Conservation (phyloP, 2,797 vertebrate genomes). For the Aphelocoma californica region DNA sequence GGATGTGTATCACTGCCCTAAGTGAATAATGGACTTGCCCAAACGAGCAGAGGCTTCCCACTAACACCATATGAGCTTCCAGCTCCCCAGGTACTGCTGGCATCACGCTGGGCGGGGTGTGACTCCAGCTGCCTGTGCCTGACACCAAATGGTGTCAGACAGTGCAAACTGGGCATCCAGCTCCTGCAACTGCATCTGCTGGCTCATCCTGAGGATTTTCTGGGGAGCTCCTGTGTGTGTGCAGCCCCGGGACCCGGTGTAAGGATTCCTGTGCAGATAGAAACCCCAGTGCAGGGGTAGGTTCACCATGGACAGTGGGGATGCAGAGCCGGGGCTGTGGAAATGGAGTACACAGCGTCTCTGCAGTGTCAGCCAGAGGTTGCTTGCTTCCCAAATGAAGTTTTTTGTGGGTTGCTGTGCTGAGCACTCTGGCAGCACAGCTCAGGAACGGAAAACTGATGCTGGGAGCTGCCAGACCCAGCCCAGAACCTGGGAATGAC, state of each 20-base stretch:
- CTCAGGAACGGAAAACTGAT: not conserved
- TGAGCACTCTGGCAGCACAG: not conserved
- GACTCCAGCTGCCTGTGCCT: not conserved
- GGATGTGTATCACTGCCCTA: not conserved
- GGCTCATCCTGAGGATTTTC: not conserved
- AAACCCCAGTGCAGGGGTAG: not conserved
- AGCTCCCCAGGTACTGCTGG: not conserved
- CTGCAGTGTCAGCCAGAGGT: not conserved
- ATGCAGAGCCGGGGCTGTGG: not conserved
- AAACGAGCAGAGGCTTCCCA: not conserved
- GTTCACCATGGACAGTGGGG: not conserved
- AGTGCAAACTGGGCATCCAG: not conserved
- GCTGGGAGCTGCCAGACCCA: not conserved
- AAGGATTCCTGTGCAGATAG: not conserved
- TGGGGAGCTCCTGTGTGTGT: not conserved
- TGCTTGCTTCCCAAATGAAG: not conserved
- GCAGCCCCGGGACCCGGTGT: not conserved
- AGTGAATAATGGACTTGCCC: not conserved
- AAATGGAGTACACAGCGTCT: rapidly evolving
- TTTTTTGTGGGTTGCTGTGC: not conserved
- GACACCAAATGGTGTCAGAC: not conserved
- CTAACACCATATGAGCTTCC: not conserved
- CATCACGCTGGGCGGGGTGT: not conserved
- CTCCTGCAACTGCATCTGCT: not conserved
- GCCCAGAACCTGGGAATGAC: not conserved